Evolutionary conservation across 2,797 vertebrate genomes (phyloP).

Genomic region (Alauda arvensis): DNA sequence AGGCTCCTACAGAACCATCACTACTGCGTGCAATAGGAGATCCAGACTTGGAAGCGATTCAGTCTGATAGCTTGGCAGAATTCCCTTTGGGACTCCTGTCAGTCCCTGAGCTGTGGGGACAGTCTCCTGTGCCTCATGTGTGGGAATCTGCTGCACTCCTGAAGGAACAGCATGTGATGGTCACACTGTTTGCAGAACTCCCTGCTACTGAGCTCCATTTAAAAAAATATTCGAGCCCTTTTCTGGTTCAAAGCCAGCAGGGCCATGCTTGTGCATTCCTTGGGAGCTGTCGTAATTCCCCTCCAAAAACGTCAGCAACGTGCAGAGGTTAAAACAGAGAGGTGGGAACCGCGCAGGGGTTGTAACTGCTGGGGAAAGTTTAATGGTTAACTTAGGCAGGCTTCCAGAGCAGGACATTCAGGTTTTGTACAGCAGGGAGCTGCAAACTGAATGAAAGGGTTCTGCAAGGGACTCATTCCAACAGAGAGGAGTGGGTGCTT

Average conservation of each 20-base stretch:
- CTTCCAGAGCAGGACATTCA: neutral
- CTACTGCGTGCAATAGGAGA: accelerated
- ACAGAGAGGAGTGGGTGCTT: neutral
- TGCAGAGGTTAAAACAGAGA: neutral
- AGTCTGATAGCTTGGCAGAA: neutral
- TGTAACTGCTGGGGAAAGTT: neutral
- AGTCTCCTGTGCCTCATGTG: neutral
- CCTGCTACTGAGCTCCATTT: neutral
- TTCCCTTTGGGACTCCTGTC: neutral
- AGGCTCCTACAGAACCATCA: accelerated
- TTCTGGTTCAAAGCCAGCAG: accelerated
- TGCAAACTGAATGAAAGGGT: neutral
- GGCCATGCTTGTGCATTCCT: neutral
- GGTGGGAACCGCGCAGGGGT: accelerated
- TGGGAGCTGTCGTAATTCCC: neutral
- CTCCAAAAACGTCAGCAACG: neutral
- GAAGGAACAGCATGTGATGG: neutral
- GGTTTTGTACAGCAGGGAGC: neutral
- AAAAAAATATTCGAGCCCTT: accelerated
- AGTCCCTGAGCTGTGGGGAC: accelerated
- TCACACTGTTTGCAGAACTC: neutral
- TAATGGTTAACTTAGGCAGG: neutral
- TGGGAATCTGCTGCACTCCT: neutral
- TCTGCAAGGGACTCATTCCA: neutral
- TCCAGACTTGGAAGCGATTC: neutral